These are phyloP conservation scores for Albula glossodonta DNA, from an alignment of 2,113 vertebrate genomes.

Conservation along the genomic window DNA sequence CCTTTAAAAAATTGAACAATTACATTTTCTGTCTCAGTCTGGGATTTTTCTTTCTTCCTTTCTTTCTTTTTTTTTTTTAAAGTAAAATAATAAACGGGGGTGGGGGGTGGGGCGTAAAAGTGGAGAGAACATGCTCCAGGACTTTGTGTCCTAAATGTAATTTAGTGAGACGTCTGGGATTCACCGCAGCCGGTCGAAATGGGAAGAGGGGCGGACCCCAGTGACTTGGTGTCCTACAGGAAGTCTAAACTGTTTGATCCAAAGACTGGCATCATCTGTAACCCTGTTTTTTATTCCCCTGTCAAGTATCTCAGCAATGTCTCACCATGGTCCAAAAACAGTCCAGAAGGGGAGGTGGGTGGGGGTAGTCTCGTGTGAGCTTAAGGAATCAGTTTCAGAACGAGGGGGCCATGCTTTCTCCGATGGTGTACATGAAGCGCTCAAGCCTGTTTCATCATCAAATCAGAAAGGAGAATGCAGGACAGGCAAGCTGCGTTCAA, in stretches of 20 bases:
- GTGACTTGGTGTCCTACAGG: neutral
- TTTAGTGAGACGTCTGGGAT: neutral
- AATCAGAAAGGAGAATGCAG: too few relatives aligned
- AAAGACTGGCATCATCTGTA: too few relatives aligned
- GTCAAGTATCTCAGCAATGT: too few relatives aligned
- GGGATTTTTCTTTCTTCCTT: neutral
- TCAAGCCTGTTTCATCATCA: too few relatives aligned
- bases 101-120: neutral
- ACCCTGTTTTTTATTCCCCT: too few relatives aligned
- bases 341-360: too few relatives aligned
- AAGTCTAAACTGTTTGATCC: neutral
- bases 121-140: neutral
- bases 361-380: neutral
- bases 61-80: neutral
- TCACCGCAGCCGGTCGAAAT: neutral
- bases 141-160: neutral
- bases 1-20: slow-evolving; percentile 28
- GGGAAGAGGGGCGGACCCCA: neutral
- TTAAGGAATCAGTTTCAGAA: neutral
- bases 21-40: slow-evolving; percentile 25
- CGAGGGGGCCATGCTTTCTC: neutral
- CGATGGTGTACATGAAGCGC: neutral
- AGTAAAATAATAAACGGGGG: slow-evolving; percentile 11
- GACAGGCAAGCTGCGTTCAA: too few relatives aligned
- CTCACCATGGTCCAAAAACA: too few relatives aligned